Percentiles rank a stretch among this genome's conserved stretches.
Evolutionary conservation across 2,888 invertebrate species (phyloP).

Genomic region (Baccha elongata): DNA sequence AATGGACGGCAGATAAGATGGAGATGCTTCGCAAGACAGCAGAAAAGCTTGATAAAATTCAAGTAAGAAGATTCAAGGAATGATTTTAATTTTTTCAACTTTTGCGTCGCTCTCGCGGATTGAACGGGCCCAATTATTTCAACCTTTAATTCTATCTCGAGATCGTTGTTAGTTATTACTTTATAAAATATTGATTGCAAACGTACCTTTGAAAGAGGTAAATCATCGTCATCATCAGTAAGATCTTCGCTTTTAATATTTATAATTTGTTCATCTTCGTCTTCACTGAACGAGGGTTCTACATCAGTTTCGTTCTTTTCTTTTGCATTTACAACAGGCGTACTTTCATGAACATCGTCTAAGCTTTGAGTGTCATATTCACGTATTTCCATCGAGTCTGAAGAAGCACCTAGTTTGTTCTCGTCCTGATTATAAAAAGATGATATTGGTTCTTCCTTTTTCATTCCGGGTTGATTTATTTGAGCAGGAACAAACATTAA

Average conservation of each 20-base stretch:
- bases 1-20: too few species aligned
- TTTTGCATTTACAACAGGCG: slow-evolving; percentile 70
- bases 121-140: too few species aligned
- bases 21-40: too few species aligned
- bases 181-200: too few species aligned
- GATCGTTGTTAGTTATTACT: too few species aligned
- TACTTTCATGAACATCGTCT: slow-evolving; percentile 75
- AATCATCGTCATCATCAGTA: slow-evolving; percentile 85
- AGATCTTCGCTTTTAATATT: slow-evolving; percentile 80
- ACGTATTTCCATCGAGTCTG: slow-evolving; percentile 72
- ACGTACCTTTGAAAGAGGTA: slow-evolving; percentile 90
- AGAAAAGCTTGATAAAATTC: too few species aligned
- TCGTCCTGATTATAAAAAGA: slow-evolving; percentile 54
- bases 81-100: too few species aligned
- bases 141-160: too few species aligned
- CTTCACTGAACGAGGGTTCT: slow-evolving; percentile 80
- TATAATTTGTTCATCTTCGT: slow-evolving; percentile 85
- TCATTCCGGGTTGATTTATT: slow-evolving; percentile 77
- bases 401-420: slow-evolving; percentile 28
- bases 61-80: too few species aligned
- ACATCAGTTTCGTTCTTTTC: slow-evolving; percentile 80
- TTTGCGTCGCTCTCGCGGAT: too few species aligned
- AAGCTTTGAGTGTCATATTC: slow-evolving; percentile 28
- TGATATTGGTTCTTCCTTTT: slow-evolving; percentile 76
- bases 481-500: slow-evolving; percentile 76